These are phyloP conservation scores for Vannuccia rotundouncinata DNA, from an alignment of 2,888 invertebrate species.

Conservation along the genomic window DNA sequence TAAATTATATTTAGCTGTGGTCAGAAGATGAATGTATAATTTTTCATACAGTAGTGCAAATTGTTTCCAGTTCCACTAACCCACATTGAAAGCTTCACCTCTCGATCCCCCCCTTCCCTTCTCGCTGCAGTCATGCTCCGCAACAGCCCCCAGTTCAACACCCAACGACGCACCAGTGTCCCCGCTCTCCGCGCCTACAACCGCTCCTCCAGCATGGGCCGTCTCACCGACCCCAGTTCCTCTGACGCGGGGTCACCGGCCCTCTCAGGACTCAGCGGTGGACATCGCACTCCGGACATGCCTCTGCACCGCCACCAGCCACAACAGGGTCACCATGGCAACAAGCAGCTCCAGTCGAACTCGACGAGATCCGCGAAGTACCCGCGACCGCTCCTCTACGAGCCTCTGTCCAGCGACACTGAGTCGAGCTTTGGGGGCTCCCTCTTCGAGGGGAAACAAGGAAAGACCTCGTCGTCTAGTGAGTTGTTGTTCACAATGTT, in stretches of 20 bases:
- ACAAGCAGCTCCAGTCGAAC: too few relatives aligned
- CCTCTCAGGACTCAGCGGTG: background rate
- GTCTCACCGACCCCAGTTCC: background rate
- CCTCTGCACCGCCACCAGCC: background rate
- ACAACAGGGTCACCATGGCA: background rate
- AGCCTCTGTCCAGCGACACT: background rate
- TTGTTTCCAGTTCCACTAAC: too few relatives aligned
- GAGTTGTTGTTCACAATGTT: too few relatives aligned
- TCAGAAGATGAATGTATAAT: too few relatives aligned
- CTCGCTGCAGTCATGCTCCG: background rate
- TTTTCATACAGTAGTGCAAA: too few relatives aligned
- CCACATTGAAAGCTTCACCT: too few relatives aligned
- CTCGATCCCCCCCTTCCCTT: too few relatives aligned
- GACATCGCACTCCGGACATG: background rate
- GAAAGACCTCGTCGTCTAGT: background rate
- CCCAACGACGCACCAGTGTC: constrained; percentile 27
- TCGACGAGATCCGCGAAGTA: background rate
- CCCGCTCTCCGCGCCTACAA: constrained; percentile 27
- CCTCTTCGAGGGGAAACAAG: background rate
- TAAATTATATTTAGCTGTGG: too few relatives aligned
- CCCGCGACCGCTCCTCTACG: background rate
- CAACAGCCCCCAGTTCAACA: constrained; percentile 18
- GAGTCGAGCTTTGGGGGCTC: constrained; percentile 14
- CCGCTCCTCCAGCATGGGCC: constrained; percentile 12
- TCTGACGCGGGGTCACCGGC: background rate